Evolutionary conservation across 2,888 invertebrate species (phyloP).

Genomic region (Drosophila suboccidentalis): DNA sequence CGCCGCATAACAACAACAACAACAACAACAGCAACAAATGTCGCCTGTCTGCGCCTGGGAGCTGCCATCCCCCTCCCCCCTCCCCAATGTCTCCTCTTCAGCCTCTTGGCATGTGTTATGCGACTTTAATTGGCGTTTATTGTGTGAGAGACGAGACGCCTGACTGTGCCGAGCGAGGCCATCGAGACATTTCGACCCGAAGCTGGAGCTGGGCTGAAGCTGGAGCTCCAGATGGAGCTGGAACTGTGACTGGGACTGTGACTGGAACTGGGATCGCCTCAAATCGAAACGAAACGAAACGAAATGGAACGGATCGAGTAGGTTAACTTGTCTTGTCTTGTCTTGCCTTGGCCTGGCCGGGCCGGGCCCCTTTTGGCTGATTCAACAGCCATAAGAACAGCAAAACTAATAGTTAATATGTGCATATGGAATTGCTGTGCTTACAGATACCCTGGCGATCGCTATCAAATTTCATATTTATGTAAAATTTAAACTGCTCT

Average conservation of each 20-base stretch:
- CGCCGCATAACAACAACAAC: constrained; percentile 61
- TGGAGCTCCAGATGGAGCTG: neutral
- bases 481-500: too few relatives aligned
- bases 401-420: constrained; percentile 18
- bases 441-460: neutral
- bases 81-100: neutral
- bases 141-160: constrained; percentile 73
- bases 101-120: constrained; percentile 60
- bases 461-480: too few relatives aligned
- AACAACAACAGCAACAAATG: constrained; percentile 80
- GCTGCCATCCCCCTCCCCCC: constrained; percentile 5
- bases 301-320: constrained; percentile 13
- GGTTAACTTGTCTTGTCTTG: constrained; percentile 18
- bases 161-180: constrained; percentile 58
- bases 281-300: neutral
- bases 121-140: constrained; percentile 80
- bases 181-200: constrained; percentile 4
- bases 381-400: constrained; percentile 34
- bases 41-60: constrained; percentile 64
- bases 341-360: constrained; percentile 39
- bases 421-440: neutral
- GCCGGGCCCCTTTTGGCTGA: constrained; percentile 56
- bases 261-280: constrained; percentile 23
- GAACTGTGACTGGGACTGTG: neutral
- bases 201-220: neutral